Evolutionary conservation across 2,797 vertebrate genomes (phyloP).

Genomic region (Falco novaeseelandiae): DNA sequence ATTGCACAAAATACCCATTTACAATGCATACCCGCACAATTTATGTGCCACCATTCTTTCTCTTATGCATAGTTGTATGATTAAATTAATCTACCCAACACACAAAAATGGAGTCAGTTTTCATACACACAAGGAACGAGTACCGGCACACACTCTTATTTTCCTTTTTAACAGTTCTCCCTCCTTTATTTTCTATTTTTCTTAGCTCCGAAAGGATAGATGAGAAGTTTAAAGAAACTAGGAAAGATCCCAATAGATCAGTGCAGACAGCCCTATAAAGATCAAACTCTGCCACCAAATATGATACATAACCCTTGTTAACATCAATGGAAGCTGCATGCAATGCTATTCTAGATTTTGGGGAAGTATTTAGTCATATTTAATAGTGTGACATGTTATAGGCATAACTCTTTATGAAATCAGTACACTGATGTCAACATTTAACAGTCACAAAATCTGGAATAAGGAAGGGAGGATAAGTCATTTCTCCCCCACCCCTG

Average conservation of each 20-base stretch:
- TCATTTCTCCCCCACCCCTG: constrained; percentile 2
- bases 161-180: constrained; percentile 20
- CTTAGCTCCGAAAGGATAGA: constrained; percentile 51
- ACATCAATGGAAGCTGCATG: constrained; percentile 22
- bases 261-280: constrained; percentile 36
- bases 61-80: constrained; percentile 79
- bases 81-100: constrained; percentile 72
- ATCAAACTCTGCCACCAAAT: constrained; percentile 33
- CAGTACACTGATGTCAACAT: constrained; percentile 11
- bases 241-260: constrained; percentile 55
- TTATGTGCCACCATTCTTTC: constrained; percentile 71
- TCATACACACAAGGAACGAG: constrained; percentile 66
- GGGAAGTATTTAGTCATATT: background rate
- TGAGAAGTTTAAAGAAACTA: constrained; percentile 58
- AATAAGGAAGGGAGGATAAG: background rate
- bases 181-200: constrained; percentile 66
- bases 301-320: constrained; percentile 10
- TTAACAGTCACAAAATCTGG: constrained; percentile 18
- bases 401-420: background rate
- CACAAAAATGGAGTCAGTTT: constrained; percentile 66
- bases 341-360: constrained; percentile 18
- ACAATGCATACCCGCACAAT: constrained; percentile 65
- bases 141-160: constrained; percentile 34
- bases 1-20: constrained; percentile 78
- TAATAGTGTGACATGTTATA: background rate